Conservation (phyloP, 92 coral and sea anemone species). For the Micromussa lordhowensis region DNA sequence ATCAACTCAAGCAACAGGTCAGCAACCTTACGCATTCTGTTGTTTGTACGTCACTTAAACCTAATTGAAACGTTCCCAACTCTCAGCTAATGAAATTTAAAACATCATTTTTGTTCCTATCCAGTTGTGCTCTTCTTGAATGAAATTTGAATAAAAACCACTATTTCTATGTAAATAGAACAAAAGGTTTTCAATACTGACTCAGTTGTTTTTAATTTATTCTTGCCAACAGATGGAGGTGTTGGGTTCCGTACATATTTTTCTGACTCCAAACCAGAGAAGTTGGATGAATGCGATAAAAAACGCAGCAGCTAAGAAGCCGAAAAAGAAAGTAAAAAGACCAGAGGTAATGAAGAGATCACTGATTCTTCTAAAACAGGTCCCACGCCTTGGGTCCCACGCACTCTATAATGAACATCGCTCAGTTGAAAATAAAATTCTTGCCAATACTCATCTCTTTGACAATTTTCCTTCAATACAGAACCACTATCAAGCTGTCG, state of each 20-base stretch:
- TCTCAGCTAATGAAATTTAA: not conserved
- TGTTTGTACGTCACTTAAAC: not conserved
- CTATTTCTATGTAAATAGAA: not conserved
- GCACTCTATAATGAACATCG: not conserved
- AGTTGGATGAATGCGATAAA: constrained; percentile 94
- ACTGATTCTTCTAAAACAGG: not conserved
- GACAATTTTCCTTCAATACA: constrained; percentile 21
- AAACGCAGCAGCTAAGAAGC: constrained; percentile 91
- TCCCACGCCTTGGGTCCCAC: not conserved
- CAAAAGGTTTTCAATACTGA: not conserved
- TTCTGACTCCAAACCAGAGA: constrained; percentile 84
- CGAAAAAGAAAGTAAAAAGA: constrained; percentile 78
- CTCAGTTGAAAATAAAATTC: too few relatives aligned
- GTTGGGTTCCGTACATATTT: constrained; percentile 84
- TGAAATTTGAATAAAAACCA: too few relatives aligned
- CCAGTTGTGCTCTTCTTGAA: not conserved
- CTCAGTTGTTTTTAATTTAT: not conserved
- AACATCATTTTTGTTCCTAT: not conserved
- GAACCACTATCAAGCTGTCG: constrained; percentile 75
- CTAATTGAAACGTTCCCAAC: not conserved
- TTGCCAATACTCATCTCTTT: too few relatives aligned
- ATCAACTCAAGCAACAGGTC: constrained; percentile 91
- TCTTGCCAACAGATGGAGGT: constrained; percentile 80
- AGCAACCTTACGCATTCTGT: not conserved
- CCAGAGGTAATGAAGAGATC: constrained; percentile 72